Evolutionary conservation across 2,888 invertebrate genomes (phyloP), one percentile per base, ranked within the genome.

Genomic region (Dione juno): DNA sequence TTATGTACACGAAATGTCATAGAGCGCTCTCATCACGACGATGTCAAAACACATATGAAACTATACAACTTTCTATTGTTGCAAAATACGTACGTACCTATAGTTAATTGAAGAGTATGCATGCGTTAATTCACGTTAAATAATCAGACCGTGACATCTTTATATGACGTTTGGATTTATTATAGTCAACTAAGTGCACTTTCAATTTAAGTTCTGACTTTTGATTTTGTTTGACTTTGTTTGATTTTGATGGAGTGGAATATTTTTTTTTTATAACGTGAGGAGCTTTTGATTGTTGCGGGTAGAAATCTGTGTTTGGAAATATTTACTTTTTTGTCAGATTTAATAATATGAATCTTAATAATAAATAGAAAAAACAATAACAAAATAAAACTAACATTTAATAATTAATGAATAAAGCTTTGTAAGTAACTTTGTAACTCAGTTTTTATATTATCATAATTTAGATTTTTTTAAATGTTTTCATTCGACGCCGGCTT

Each of bases 71-170:
- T 64, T 64, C 64, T 64, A 64, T 50, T 45, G 61, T 61, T 61
- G 61, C 61, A 9, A 43, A 45, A 52, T 41, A 58, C 35, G 19
- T 40, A 1, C 37, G 16, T 57, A 57, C 7, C 16, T 58, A 61
- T 52, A 53, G n/a, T 19, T 43, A 61, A 61, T 58, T 48, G 48
- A 57, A 48, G 68, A 43, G 45, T 54, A 63, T n/a, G 68, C 63
- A 68, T 45, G 63, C 63, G 54, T 53, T 35, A 68, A 67, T 40
- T 54, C 50, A 52, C 35, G 19, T 59, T 28, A 35, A 43, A 11
- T 41, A 35, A 68, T 11, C 68, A 63, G 68, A 68, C 68, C 68
- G 54, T 68, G 37, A 61, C 50, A 53, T 53, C 43, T 61, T 61
- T 61, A 52, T 67, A 67, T 59, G 59, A n/a, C 28, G 40, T 67